These are phyloP conservation scores for Adela reaumurella DNA, from an alignment of 2,888 invertebrate species.

Conservation along the genomic window DNA sequence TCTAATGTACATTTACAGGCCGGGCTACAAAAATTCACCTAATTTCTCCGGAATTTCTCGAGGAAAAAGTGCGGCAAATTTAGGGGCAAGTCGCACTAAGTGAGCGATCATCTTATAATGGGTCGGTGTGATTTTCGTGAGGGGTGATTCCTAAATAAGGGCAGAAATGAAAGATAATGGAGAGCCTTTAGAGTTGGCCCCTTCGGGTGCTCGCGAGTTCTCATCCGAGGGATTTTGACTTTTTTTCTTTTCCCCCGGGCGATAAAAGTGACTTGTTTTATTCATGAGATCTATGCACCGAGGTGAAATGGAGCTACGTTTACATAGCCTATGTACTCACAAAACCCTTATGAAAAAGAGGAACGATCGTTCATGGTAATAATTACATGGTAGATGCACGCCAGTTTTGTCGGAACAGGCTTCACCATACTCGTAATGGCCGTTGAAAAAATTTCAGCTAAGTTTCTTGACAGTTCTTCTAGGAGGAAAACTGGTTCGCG, in stretches of 20 bases:
- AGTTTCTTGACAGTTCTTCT: too few species aligned
- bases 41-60: neutral
- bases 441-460: too few species aligned
- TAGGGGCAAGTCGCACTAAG: neutral
- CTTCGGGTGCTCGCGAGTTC: constrained; percentile 2
- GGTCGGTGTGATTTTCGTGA: constrained; percentile 12
- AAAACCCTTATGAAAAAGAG: too few species aligned
- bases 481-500: too few species aligned
- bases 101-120: neutral
- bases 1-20: too few species aligned
- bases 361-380: too few species aligned
- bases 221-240: constrained; percentile 2
- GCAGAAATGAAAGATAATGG: constrained; percentile 55
- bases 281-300: neutral
- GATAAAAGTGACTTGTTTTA: constrained; percentile 3
- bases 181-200: constrained; percentile 14
- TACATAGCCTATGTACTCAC: too few species aligned
- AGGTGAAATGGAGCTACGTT: too few species aligned
- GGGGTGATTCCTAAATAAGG: constrained; percentile 52
- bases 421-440: too few species aligned
- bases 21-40: neutral
- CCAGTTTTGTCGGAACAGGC: too few species aligned
- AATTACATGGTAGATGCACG: too few species aligned
- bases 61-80: neutral
- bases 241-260: constrained; percentile 1